Conservation (phyloP, 2,888 invertebrate genomes). For the Leucoptera coffeella region DNA sequence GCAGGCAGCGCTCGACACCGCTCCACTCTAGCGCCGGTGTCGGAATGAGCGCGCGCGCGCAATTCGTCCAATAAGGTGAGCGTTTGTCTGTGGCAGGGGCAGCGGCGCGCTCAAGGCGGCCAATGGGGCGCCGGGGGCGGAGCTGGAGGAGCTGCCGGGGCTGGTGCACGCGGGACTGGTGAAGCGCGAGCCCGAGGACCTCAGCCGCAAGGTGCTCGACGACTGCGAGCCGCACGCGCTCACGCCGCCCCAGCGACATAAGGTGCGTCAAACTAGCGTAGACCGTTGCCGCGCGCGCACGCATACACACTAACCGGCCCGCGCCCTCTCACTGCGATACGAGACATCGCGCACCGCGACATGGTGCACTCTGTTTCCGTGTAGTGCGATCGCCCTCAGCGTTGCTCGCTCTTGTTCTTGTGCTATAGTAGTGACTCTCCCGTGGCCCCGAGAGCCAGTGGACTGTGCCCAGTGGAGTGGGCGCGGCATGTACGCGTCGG, state of each 20-base stretch:
- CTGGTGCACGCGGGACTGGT: slow-evolving; percentile 63
- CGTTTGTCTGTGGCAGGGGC: slow-evolving; percentile 60
- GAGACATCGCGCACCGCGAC: slow-evolving; percentile 53
- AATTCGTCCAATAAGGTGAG: too few relatives aligned
- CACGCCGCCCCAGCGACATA: slow-evolving; percentile 57
- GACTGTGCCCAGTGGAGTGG: slow-evolving; percentile 38
- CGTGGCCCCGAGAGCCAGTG: slow-evolving; percentile 28
- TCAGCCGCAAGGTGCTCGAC: slow-evolving; percentile 64
- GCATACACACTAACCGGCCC: slow-evolving; percentile 38
- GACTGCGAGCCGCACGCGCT: slow-evolving; percentile 55
- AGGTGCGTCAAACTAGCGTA: slow-evolving; percentile 56
- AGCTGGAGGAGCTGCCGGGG: slow-evolving; percentile 57
- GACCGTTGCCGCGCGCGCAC: slow-evolving; percentile 50
- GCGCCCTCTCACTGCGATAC: slow-evolving; percentile 54
- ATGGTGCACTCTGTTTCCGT: slow-evolving; percentile 50
- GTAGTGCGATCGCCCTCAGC: slow-evolving; percentile 56
- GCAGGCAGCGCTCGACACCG: too few relatives aligned
- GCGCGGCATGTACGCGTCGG: slow-evolving; percentile 55
- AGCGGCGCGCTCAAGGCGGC: slow-evolving; percentile 55
- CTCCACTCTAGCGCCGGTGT: too few relatives aligned
- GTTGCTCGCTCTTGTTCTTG: slow-evolving; percentile 35
- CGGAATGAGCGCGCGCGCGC: too few relatives aligned
- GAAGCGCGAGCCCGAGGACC: slow-evolving; percentile 78
- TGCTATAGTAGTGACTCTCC: slow-evolving; percentile 6
- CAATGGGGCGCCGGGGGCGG: slow-evolving; percentile 65